A percentile compares a stretch with the other conserved stretches of the same genome.
These are phyloP conservation scores for Paguma larvata DNA, from an alignment of 2,797 vertebrate species.

Conservation along the genomic window DNA sequence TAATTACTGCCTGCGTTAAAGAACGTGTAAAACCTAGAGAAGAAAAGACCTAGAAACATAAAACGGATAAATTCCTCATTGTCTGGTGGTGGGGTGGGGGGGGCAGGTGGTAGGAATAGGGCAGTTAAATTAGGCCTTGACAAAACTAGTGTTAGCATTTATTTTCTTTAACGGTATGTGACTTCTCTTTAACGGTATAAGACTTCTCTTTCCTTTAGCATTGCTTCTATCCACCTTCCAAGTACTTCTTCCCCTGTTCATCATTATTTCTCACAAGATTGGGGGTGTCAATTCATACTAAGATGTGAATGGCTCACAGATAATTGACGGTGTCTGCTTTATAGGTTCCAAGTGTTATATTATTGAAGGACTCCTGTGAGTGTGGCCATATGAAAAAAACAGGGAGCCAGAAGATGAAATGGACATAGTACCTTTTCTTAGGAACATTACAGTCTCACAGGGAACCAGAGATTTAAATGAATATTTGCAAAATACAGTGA, in stretches of 20 bases:
- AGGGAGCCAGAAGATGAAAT: conserved; percentile 23
- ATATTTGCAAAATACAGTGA: conserved; percentile 8
- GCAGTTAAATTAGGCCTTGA: not conserved
- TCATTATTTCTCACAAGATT: conserved; percentile 31
- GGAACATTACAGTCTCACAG: not conserved
- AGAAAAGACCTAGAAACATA: not conserved
- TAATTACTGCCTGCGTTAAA: conserved; percentile 66
- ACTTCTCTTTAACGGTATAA: not conserved
- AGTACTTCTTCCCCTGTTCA: not conserved
- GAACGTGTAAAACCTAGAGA: conserved; percentile 38
- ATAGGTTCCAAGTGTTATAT: not conserved
- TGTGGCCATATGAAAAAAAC: not conserved
- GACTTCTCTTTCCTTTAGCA: not conserved
- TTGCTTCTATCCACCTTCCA: not conserved
- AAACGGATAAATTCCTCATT: not conserved
- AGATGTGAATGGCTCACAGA: not conserved
- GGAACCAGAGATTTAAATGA: not conserved
- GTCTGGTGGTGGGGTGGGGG: not conserved
- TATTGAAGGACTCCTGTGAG: not conserved
- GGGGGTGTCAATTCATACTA: not conserved
- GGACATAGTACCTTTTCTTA: not conserved
- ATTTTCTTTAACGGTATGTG: not conserved
- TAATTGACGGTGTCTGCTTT: not conserved
- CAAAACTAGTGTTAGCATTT: not conserved
- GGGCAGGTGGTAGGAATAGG: not conserved